Conservation (phyloP, 2,797 vertebrate species). For the Amniataba percoides region DNA sequence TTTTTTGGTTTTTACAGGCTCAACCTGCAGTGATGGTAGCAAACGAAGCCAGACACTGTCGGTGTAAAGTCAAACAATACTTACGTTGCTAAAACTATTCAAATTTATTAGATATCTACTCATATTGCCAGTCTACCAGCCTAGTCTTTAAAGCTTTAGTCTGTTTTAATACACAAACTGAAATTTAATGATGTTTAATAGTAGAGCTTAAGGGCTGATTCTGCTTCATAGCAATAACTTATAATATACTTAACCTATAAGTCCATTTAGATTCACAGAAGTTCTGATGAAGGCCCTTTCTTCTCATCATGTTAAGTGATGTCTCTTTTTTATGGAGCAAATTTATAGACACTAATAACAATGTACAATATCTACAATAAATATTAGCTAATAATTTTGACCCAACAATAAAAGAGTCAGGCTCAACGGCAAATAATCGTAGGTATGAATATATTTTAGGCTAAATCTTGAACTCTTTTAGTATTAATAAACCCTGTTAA, state of each 20-base stretch:
- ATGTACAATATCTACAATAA: not conserved
- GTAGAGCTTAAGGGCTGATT: not conserved
- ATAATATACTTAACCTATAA: not conserved
- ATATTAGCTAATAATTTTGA: no score
- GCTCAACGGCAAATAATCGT: no score
- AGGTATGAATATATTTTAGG: no score
- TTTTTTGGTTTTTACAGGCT: conserved; percentile 39
- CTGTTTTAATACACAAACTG: not conserved
- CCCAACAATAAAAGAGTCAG: no score
- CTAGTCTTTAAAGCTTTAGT: not conserved
- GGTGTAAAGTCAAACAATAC: not conserved
- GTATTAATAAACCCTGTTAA: not conserved
- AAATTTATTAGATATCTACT: not conserved
- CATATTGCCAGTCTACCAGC: not conserved
- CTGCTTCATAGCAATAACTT: not conserved
- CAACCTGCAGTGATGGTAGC: conserved; percentile 18
- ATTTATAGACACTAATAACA: not conserved
- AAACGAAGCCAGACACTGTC: conserved; percentile 13
- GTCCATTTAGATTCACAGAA: not conserved
- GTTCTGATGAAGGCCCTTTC: not conserved
- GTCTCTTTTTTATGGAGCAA: not conserved
- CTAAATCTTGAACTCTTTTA: conserved; percentile 6
- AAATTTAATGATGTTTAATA: not conserved
- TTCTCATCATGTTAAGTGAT: not conserved
- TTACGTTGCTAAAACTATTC: conserved; percentile 10